Evolutionary conservation across 2,888 invertebrate genomes (phyloP).

Genomic region (Tipula confusa): DNA sequence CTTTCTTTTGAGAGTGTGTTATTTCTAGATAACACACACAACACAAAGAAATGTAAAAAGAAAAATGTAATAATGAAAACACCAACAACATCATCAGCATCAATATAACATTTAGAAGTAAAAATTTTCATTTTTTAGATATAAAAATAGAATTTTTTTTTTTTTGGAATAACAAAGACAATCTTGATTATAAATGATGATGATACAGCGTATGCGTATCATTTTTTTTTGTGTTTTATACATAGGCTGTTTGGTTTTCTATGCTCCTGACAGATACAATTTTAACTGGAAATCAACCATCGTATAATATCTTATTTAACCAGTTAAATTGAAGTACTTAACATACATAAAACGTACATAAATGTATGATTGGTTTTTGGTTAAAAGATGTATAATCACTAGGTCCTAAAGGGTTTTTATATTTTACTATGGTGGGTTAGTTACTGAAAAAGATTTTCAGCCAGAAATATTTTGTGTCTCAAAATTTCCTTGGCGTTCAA

Average conservation of each 20-base stretch:
- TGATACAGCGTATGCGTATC: background rate
- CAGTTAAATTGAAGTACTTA: background rate
- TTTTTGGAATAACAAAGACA: background rate
- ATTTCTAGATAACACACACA: slow-evolving; percentile 6
- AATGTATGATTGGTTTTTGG: background rate
- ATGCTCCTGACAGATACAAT: background rate
- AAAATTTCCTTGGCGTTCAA: no score
- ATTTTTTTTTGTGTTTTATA: background rate
- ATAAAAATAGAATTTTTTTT: background rate
- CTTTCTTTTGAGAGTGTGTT: slow-evolving; percentile 9
- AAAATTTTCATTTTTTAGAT: background rate
- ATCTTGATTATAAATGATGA: background rate
- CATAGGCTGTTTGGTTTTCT: background rate
- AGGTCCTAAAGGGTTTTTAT: no score
- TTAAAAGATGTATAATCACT: no score
- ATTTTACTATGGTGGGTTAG: no score
- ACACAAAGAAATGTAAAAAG: background rate
- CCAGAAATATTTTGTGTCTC: no score
- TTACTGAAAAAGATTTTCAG: no score
- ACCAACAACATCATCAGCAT: background rate
- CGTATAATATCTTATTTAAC: background rate
- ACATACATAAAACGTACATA: background rate
- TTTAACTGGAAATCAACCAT: background rate
- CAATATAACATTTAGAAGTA: slow-evolving; percentile 15
- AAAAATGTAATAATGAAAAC: background rate